Base-by-base conservation (phyloP, 1,140 invertebrate genomes). In the Linepithema humile region DNA sequence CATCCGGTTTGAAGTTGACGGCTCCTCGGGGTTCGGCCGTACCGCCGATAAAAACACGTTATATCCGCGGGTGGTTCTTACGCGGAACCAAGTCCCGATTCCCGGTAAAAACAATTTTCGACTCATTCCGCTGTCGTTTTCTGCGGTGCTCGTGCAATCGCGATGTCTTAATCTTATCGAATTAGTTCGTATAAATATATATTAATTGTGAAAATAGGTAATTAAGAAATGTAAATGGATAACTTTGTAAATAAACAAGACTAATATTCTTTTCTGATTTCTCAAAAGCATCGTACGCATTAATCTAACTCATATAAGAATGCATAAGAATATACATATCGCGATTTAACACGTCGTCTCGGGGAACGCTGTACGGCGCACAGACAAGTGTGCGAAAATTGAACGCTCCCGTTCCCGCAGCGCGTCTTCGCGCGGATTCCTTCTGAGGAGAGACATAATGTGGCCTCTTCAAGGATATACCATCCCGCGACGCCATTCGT, bases 11-110 rank as follows among this genome's bases (percentile, higher is more conserved):
- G 69, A 82, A 82, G 85, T 83, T 85, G 83, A 89, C 83, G 83
- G 85, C 65, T 77, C 55, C 48, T 65, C 50, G 48, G 40, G 67
- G 60, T 60, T 29, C 83, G 20, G 67, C 38, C 57, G 57, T 73
- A 62, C 32, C 48, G 53, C 67, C 84, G 90, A 91, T 91, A 90
- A 91, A 91, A 90, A 90, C 85, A 88, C 91, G 89, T 89, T 86
- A 86, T 91, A 91, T 91, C 89, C 88, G 86, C 83, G 82, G 74
- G 32, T 57, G 53, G 43, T 89, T 85, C 77, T 89, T 88, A 57
- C 77, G 17, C 32, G 32, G 29, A 43, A 32, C 82, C 23, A 57
- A 84, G 35, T 80, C 35, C 45, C 65, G 40, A 50, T 75, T 29
- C 45, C 77, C n/a, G 26, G 29, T 78, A 84, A 80, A 90, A 86